Conservation (phyloP, 1,140 invertebrate species). For the Danaus plexippus region DNA sequence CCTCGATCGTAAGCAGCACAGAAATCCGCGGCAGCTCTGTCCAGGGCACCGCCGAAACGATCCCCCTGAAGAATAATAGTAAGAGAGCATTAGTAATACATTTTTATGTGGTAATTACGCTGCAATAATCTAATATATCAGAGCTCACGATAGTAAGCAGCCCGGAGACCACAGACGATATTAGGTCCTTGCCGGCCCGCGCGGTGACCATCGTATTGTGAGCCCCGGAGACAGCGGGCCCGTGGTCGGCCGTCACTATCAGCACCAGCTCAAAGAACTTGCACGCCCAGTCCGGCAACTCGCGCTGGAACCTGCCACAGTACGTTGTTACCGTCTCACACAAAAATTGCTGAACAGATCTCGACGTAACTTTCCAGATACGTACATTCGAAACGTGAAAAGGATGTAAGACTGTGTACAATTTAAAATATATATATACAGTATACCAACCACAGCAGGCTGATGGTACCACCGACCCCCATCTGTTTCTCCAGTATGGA, state of each 20-base stretch:
- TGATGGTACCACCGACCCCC: conserved; percentile 97
- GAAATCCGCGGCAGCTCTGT: conserved; percentile 96
- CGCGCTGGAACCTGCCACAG: conserved; percentile 86
- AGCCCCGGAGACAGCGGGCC: conserved; percentile 98
- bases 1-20: conserved; percentile 95
- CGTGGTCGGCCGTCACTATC: conserved; percentile 99
- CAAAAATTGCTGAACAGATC: too few species aligned
- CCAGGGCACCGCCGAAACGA: conserved; percentile 97
- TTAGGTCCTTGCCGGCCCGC: conserved; percentile 97
- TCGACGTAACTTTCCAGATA: too few species aligned
- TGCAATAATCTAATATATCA: too few species aligned
- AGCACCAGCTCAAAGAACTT: conserved; percentile 99
- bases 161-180: conserved; percentile 97
- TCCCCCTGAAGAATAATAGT: conserved; percentile 79
- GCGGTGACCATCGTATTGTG: conserved; percentile 99
- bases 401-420: too few species aligned
- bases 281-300: conserved; percentile 93
- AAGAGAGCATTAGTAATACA: too few species aligned
- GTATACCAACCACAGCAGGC: conserved; percentile 86
- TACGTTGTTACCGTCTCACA: not conserved
- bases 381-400: too few species aligned
- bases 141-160: conserved; percentile 95
- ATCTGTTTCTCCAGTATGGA: conserved; percentile 91
- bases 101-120: too few species aligned
- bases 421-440: too few species aligned